Evolutionary conservation across 2,113 vertebrate species (phyloP).

Genomic region (Baryphthengus martii): DNA sequence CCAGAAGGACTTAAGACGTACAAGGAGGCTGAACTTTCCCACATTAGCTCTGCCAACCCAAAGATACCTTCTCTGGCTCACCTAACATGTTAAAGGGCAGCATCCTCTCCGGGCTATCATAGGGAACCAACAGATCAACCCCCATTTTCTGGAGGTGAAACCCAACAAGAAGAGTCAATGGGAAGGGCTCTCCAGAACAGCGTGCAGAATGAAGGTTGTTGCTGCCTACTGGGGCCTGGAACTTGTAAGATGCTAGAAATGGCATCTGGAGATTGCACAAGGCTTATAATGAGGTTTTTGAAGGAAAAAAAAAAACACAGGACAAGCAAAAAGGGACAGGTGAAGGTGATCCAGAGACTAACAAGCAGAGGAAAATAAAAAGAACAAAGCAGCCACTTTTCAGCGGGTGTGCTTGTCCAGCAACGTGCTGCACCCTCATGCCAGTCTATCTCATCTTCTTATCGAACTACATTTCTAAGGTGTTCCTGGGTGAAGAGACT

Average conservation of each 20-base stretch:
- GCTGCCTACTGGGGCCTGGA: background rate
- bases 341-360: background rate
- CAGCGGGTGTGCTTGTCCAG: background rate
- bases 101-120: background rate
- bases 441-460: background rate
- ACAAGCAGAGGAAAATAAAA: background rate
- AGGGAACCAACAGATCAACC: background rate
- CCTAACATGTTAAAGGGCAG: background rate
- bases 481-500: background rate
- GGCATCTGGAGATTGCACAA: background rate
- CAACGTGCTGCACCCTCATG: background rate
- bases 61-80: too few relatives aligned
- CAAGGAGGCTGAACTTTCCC: background rate
- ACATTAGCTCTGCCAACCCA: background rate
- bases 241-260: background rate
- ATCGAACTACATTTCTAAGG: background rate
- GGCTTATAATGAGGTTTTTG: background rate
- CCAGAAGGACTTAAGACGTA: background rate
- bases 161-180: background rate
- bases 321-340: background rate
- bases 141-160: background rate
- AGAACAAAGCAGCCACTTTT: background rate
- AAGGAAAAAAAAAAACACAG: background rate
- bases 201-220: background rate
- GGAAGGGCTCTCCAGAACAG: background rate